Percentiles rank a stretch among this genome's conserved stretches.
These are phyloP conservation scores for Zaprionus inermis DNA, from an alignment of 1,140 invertebrate genomes.

Conservation along the genomic window DNA sequence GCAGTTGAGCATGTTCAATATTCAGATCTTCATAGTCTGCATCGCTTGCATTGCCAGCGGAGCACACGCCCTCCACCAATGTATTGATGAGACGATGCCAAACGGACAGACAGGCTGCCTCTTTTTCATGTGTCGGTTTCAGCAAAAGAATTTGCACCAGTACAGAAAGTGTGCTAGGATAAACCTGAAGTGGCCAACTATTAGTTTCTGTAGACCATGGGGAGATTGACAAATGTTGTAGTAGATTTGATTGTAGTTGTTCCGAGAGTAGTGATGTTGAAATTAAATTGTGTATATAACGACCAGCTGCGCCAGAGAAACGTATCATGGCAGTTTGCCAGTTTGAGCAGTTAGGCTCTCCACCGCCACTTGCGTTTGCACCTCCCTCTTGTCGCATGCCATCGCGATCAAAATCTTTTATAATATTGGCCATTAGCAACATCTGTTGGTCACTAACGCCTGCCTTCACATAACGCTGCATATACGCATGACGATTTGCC, in stretches of 20 bases:
- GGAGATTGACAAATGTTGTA: constrained; percentile 91
- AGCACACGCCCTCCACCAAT: constrained; percentile 91
- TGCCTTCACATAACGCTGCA: constrained; percentile 86
- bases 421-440: constrained; percentile 91
- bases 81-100: constrained; percentile 95
- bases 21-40: constrained; percentile 90
- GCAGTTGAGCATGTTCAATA: constrained; percentile 96
- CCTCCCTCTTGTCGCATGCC: constrained; percentile 73
- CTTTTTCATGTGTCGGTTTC: constrained; percentile 93
- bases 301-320: constrained; percentile 80
- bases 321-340: constrained; percentile 83
- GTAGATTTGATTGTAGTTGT: constrained; percentile 89
- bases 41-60: constrained; percentile 48
- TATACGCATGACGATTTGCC: constrained; percentile 83
- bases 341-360: constrained; percentile 52
- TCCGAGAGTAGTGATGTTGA: constrained; percentile 89
- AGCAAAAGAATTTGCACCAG: constrained; percentile 89
- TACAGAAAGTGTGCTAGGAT: constrained; percentile 93
- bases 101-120: constrained; percentile 94
- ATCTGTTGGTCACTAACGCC: constrained; percentile 91
- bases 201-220: constrained; percentile 88
- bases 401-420: constrained; percentile 93
- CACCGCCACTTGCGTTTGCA: constrained; percentile 4
- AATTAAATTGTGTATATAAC: constrained; percentile 88
- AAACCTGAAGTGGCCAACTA: constrained; percentile 93